Conservation (phyloP, 2,797 vertebrate genomes). For the Spizella passerina region DNA sequence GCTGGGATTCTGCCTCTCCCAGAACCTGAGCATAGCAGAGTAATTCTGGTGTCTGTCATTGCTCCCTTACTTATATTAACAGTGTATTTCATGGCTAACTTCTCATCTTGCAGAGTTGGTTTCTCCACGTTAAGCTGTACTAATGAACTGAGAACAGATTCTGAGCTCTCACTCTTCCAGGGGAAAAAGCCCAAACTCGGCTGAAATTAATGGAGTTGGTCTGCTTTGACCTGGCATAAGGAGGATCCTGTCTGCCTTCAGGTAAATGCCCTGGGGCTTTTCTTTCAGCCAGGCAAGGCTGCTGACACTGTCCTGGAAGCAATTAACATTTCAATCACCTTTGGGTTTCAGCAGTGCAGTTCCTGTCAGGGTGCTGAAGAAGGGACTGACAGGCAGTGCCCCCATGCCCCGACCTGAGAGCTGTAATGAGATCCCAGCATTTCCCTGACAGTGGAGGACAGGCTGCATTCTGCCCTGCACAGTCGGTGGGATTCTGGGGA, state of each 20-base stretch:
- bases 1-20: background rate
- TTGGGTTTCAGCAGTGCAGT: background rate
- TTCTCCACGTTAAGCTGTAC: background rate
- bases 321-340: conserved; percentile 22
- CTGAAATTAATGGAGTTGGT: background rate
- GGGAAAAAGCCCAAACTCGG: background rate
- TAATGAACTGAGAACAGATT: conserved; percentile 11
- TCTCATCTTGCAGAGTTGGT: background rate
- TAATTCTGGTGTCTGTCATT: background rate
- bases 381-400: background rate
- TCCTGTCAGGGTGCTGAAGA: background rate
- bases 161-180: background rate
- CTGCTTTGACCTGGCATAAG: background rate
- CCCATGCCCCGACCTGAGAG: background rate
- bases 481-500: background rate
- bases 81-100: conserved; percentile 9
- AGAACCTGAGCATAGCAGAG: background rate
- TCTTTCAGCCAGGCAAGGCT: background rate
- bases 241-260: background rate
- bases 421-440: background rate
- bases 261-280: conserved; percentile 3
- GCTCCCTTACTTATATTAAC: background rate
- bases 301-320: conserved; percentile 3
- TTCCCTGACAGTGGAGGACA: background rate
- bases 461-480: background rate